Base-by-base conservation (phyloP, 2,797 vertebrate genomes). In the Arnoldichthys spilopterus region DNA sequence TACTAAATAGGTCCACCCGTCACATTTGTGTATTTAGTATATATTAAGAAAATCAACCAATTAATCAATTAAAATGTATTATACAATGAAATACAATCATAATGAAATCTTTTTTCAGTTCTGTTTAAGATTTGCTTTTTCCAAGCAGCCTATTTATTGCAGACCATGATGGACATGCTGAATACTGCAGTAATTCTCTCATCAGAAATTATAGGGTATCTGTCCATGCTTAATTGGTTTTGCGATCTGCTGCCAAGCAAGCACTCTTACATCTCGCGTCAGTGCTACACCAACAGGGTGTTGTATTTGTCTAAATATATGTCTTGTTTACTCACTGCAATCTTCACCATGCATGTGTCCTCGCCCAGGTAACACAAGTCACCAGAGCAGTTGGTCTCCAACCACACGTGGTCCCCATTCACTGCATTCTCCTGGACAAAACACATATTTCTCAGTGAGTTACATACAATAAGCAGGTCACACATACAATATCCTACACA, bases 301-400 rank as follows among this genome's bases (percentile, higher is more conserved):
- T 7, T 2, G 22, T 56, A 32, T 62, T 80, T 18, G 43, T 75
- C 47, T 63, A 24, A 67, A 67, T 6, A 45, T 73, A 11, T 40
- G 63, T 26, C 43, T 72, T 16, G 11, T 71, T 20, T 75, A 97
- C 98, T 98, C 94, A 99, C 97, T 86, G 97, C 94, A 75, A 96
- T 96, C 91, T 98, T 96, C 26, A 97, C 94, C 76, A 97, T 90
- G 87, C 98, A 99, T 83, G 95, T 95, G 87, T 99, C 98, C 84
- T 99, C 97, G 18, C 98, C 98, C 28, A 99, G 94, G 86, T 98
- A 99, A 85, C 98, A 99, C 54, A 98, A 95, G 83, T 99, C 98
- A 64, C 98, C 98, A 0, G 97, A 99, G 85, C 97, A 98, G 51
- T 98, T 98, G 11, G 97, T 99, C 90, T 99, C 98, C 93, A 96